A percentile compares a stretch with the other conserved stretches of the same genome.
phyloP scores from a whole-genome alignment of 2,888 invertebrate species.

The Brenthis hecate region DNA sequence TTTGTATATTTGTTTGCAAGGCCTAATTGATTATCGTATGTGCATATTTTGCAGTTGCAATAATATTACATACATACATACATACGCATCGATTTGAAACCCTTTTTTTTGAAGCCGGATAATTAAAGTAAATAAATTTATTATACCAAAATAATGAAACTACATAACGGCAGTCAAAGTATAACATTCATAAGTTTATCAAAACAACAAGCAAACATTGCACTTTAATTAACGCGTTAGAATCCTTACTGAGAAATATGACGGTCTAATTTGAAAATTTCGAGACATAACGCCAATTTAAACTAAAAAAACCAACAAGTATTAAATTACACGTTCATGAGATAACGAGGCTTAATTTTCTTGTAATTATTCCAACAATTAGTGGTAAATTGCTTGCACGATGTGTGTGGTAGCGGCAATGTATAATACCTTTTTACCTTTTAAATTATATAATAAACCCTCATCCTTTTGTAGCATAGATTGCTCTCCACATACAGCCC shows the following conservation, averaged over 20 bases:
- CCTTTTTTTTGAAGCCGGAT: no score
- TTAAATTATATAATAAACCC: neutral
- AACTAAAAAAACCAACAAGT: constrained; percentile 38
- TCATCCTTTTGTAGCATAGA: neutral
- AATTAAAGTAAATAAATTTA: no score
- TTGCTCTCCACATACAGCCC: neutral
- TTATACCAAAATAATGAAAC: neutral
- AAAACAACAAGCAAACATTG: neutral
- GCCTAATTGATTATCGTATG: no score
- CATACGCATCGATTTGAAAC: no score
- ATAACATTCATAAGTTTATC: constrained; percentile 6
- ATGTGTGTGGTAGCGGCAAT: constrained; percentile 53
- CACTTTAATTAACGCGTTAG: constrained; percentile 32
- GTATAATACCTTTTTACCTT: no score
- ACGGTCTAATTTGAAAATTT: constrained; percentile 35
- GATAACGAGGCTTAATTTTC: constrained; percentile 42
- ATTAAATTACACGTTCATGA: constrained; percentile 39
- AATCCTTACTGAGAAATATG: constrained; percentile 34
- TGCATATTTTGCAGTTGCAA: no score
- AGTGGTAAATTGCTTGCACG: constrained; percentile 50
- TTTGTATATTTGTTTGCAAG: no score
- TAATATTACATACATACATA: no score
- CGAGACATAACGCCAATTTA: constrained; percentile 35
- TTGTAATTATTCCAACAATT: constrained; percentile 52
- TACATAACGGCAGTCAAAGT: neutral